Evolutionary conservation across 2,888 invertebrate genomes (phyloP).

Genomic region (Orthosia cruda): DNA sequence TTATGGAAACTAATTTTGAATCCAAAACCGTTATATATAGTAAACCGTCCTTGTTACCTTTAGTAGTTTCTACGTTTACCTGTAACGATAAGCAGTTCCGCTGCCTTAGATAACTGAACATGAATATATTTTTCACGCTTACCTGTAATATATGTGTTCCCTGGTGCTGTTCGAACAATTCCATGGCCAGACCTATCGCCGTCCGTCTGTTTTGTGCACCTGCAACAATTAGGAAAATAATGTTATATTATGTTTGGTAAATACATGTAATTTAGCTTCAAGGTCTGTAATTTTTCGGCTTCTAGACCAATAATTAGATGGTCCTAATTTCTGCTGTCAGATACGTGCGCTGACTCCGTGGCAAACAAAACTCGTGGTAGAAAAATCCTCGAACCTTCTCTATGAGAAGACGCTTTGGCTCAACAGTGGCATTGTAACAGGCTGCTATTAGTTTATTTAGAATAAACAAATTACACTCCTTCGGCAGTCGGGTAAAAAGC

Average conservation of each 20-base stretch:
- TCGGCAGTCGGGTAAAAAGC: no score
- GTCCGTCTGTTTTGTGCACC: slow-evolving; percentile 95
- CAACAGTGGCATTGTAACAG: not conserved
- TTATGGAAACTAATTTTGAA: slow-evolving; percentile 24
- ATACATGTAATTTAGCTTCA: not conserved
- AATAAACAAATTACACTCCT: no score
- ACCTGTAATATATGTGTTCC: slow-evolving; percentile 99
- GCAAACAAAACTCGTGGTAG: not conserved
- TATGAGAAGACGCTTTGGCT: no score
- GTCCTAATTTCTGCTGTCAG: not conserved
- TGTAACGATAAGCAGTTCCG: slow-evolving; percentile 37
- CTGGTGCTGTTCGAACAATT: slow-evolving; percentile 98
- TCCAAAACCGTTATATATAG: not conserved
- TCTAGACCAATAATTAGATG: not conserved
- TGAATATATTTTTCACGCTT: slow-evolving; percentile 7
- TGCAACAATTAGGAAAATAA: slow-evolving; percentile 89
- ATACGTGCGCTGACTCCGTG: not conserved
- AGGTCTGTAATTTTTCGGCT: not conserved
- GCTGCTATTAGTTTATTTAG: not conserved
- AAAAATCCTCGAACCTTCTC: not conserved
- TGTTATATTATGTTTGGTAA: slow-evolving; percentile 2
- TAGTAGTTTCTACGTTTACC: not conserved
- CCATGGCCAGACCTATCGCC: slow-evolving; percentile 95
- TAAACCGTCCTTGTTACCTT: slow-evolving; percentile 1
- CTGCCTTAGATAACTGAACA: slow-evolving; percentile 22